Conservation (phyloP, 2,797 vertebrate genomes). For the Phylloscopus collybita region DNA sequence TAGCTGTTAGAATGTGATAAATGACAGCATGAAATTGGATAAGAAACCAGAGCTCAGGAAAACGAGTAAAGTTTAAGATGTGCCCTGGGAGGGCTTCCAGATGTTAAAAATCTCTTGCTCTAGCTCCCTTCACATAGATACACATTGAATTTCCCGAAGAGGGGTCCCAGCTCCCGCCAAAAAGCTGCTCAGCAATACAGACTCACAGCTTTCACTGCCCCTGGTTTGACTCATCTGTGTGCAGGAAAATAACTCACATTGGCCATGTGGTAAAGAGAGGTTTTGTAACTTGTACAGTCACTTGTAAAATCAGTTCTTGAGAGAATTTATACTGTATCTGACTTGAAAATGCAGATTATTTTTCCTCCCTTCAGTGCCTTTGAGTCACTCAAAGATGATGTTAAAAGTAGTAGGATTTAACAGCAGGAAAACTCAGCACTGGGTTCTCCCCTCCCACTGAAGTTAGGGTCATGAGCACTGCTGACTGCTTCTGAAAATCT, state of each 20-base stretch:
- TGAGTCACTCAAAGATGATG: not conserved
- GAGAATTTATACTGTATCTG: not conserved
- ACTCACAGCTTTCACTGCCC: not conserved
- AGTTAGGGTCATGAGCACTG: not conserved
- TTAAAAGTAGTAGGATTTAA: not conserved
- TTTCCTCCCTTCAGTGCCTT: not conserved
- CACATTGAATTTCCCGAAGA: not conserved
- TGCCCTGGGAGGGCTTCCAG: not conserved
- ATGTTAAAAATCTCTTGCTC: not conserved
- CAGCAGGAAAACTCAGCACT: not conserved
- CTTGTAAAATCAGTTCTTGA: not conserved
- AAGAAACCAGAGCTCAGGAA: not conserved
- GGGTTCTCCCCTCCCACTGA: not conserved
- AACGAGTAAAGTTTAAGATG: not conserved
- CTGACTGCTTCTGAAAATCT: not conserved
- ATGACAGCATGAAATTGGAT: not conserved
- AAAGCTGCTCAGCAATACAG: not conserved
- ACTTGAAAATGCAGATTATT: not conserved
- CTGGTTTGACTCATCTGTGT: not conserved
- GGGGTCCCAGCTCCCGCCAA: not conserved
- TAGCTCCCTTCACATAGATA: not conserved
- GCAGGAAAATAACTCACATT: not conserved
- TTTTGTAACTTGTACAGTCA: not conserved
- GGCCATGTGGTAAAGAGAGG: not conserved
- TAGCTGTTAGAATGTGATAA: not conserved